Conservation (phyloP, 2,113 vertebrate species). For the Brachyhypopomus occidentalis region DNA sequence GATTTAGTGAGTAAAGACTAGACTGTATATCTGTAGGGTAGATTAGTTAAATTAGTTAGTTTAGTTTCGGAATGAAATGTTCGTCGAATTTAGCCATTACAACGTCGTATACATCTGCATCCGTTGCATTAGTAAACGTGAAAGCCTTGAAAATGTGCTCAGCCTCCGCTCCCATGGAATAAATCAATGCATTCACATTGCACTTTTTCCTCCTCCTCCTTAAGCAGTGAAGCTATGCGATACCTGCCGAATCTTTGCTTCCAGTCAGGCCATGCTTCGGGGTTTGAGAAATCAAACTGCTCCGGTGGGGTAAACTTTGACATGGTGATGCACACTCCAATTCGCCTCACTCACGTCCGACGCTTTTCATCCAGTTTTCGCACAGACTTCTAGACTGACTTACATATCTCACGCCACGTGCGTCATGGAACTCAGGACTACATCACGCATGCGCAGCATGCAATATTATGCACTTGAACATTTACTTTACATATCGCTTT, state of each 20-base stretch:
- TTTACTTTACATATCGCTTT: too few species aligned
- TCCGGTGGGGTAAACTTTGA: slow-evolving; percentile 3
- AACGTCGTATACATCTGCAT: background rate
- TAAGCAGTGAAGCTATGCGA: slow-evolving; percentile 3
- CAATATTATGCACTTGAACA: too few species aligned
- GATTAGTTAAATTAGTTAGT: too few species aligned
- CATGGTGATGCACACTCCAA: too few species aligned
- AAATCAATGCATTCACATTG: slow-evolving; percentile 1
- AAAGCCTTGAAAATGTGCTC: slow-evolving; percentile 28
- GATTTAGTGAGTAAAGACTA: too few species aligned
- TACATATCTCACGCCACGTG: too few species aligned
- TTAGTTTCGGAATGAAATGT: slow-evolving; percentile 28
- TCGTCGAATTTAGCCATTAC: slow-evolving; percentile 1
- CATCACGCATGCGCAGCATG: too few species aligned
- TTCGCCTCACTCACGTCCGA: too few species aligned
- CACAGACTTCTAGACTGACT: too few species aligned
- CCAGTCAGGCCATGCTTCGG: slow-evolving; percentile 15
- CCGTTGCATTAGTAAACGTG: background rate
- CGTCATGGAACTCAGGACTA: too few species aligned
- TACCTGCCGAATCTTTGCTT: slow-evolving; percentile 4
- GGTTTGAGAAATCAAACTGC: slow-evolving; percentile 14
- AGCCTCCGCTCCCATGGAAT: slow-evolving; percentile 4
- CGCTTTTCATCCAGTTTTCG: too few species aligned
- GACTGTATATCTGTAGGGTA: too few species aligned
- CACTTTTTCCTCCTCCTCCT: background rate